Base-by-base conservation (phyloP, 2,888 invertebrate species). In the Hedychridium roseum region DNA sequence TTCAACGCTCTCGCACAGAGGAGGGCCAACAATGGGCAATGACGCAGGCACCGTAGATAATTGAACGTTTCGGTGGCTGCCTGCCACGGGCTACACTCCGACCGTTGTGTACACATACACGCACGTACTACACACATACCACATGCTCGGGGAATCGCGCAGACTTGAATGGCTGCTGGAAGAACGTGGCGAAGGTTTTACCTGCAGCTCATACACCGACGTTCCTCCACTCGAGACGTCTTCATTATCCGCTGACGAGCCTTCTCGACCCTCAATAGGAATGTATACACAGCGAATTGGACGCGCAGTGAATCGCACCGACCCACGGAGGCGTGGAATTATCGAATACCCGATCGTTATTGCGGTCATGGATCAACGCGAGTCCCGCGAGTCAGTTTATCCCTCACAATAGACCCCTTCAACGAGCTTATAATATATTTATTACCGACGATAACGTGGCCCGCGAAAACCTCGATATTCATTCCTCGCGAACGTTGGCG, bases 61-160 rank as follows among this genome's bases (percentile, higher is more conserved):
- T 70, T 69, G 70, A 69, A 67, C 68, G 66, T 70, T 72, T 72
- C 71, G 70, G 68, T 68, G 67, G 68, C 62, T 63, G 55, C 56
- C 57, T 61, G 60, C 53, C 63, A 65, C 59, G 61, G 50, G 59
- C 65, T 66, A 60, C 64, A 70, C 66, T 64, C 61, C 64, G 60
- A 68, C 64, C 55, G 41, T 50, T 55, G 55, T 54, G 47, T 39
- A 54, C 45, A 30, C 36, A 6, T 32, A 20, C 18, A 30, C 21
- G 17, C 43, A 26, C 34, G 23, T 6, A 23, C 5, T 23, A 23
- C 9, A 23, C 9, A 9, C 9, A 23, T 23, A 23, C 23, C 5
- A 23, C 23, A 23, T 23, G 23, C 5, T 23, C 9, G 23, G 23
- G 9, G 23, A 9, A 6, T n/a, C n/a, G n/a, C n/a, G n/a, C n/a